Evolutionary conservation across 2,888 invertebrate genomes (phyloP), one percentile per base, ranked within the genome.

Genomic region (Nephrocerus scutellatus): DNA sequence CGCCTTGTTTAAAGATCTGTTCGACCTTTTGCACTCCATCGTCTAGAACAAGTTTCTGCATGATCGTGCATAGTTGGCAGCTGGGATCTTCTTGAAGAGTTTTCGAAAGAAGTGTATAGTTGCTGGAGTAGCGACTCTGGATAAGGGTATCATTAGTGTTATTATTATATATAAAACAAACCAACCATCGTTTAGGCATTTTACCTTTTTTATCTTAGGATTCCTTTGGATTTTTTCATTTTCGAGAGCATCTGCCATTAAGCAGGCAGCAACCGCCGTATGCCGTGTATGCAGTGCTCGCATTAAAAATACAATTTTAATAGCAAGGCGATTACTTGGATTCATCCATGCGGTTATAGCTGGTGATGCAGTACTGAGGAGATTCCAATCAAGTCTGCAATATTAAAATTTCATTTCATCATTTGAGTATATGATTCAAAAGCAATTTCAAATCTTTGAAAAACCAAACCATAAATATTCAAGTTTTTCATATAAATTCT

Each of bases 281-380:
- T 84, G 80, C 37, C 89, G 72, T 30, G 84, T 74, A 45, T 87
- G 86, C 69, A 86, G 76, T 3, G 83, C 82, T 25, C 86, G 75
- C 52, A 87, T 77, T 72, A 92, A 75, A 38, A 84, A 79, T 21
- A 88, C 84, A 31, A 86, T 81, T 50, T 87, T 77, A 44, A 87
- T 85, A 31, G 91, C 86, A 43, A 95, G 77, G 13, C 91, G 76
- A 71, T 93, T 92, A 64, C 86, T 83, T 0, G 95, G 93, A 73
- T 92, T 93, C 82, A 96, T 84, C 96, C 96, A 96, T 2, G 95
- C 93, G 60, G 92, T 92, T 53, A 96, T 95, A 0, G 93, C 91
- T 0, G 96, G 95, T 0, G 93, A 91, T 6, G 92, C 92, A 3
- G 95, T 95, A 61, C 92, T 93, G 36, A 96, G 69, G 38, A 96